Base-by-base conservation (phyloP, 2,797 vertebrate species). In the Petrocephalus sullivani region DNA sequence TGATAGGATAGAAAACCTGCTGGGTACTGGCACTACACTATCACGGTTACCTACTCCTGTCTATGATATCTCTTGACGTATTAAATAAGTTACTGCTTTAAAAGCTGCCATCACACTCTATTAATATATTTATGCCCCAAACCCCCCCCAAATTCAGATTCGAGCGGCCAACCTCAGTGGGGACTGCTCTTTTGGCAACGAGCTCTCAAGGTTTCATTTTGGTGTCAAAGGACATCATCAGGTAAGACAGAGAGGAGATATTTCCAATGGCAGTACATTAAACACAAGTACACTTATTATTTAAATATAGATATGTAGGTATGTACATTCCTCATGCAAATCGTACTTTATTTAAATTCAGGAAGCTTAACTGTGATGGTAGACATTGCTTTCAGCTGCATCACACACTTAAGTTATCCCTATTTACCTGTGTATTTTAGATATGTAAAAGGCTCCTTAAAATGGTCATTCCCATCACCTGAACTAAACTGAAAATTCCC, bases 111-210 rank as follows among this genome's bases (percentile, higher is more conserved):
- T 53, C 49, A 10, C 5, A 23, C 37, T 46, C 12, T 12, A 82
- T 82, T 82, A 21, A n/a, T 82, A 51, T 8, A 82, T 82, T 21
- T 16, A 28, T 37, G 1, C 4, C 3, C 64, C 12, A 71, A 37
- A 14, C 37, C 37, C 37, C 28, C 23, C 23, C 1, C 28, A 41
- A 51, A 37, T 89, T 89, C 90, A 99, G 98, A 96, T 99, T 87
- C 96, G 98, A 89, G 98, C 98, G 2, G 98, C 98, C 87, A 99
- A 97, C 94, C 97, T 99, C 37, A 99, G 98, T 90, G 98, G 97
- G 78, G 98, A 99, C 91, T 99, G 98, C 90, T 94, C 97, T 8
- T 96, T 99, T 85, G 67, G 87, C 87, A 99, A 95, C 54, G 98
- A 99, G 94, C 88, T 97, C 3, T 78, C 94, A 82, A 96, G 97